Base-by-base conservation (phyloP, 1,140 invertebrate genomes). In the Drosophila santomea region DNA sequence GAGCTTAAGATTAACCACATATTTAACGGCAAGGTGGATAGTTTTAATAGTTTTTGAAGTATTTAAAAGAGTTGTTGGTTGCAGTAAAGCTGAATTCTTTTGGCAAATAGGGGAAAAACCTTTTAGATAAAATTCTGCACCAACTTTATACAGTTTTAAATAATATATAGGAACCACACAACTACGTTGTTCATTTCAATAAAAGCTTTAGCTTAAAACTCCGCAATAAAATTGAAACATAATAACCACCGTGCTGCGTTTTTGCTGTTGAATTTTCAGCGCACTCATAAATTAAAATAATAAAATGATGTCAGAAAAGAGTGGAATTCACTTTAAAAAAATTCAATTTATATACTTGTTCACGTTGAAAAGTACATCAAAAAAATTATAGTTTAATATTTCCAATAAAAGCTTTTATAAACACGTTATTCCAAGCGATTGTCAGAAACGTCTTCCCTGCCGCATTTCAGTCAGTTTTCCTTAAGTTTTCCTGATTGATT, bases 401-500 rank as follows among this genome's bases (percentile, higher is more conserved):
- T 32, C 7, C 32, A 32, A 32, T 32, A 32, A 32, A 32, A 32
- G 7, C 32, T 10, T 1, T 8, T 32, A 63, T 38, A 47, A 25
- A 63, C n/a, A 47, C 23, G 15, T 47, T 43, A 38, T 45, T 1
- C 39, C n/a, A 6, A 55, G n/a, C 10, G 11, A 35, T 8, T 48
- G 39, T 54, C 14, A 14, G 47, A 39, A 11, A 8, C 11, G 14
- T 39, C 39, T 38, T 14, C 15, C 23, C 36, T 11, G 47, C 10
- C 59, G 10, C 43, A 48, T 48, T 64, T 48, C 35, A 63, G 23
- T 38, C 60, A 48, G 25, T 36, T 68, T 39, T 15, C 12, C 14
- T 14, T 11, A 45, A 67, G 63, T 51, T 43, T 50, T n/a, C 41
- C 50, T 57, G 67, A 71, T 71, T 71, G 67, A 71, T 69, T 68